A percentile compares a stretch with the other conserved stretches of the same genome.
Conservation (phyloP, 2,113 vertebrate genomes). For the Amblyopsis rosae region DNA sequence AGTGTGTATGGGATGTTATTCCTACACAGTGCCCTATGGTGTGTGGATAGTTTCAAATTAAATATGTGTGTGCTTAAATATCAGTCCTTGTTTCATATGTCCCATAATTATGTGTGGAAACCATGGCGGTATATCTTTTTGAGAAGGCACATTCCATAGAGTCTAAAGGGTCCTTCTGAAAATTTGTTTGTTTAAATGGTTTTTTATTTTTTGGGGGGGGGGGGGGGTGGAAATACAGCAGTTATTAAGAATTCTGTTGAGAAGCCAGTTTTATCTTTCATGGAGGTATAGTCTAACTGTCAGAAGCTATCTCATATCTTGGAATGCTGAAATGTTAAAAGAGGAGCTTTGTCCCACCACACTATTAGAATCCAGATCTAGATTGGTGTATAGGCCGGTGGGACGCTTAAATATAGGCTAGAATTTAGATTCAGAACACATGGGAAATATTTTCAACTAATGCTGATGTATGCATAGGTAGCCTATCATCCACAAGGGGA, state of each 20-base stretch:
- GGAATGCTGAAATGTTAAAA: slow-evolving; percentile 3
- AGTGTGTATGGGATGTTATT: too few species aligned
- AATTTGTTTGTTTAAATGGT: not conserved
- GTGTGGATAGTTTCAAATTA: too few species aligned
- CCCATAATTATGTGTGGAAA: not conserved
- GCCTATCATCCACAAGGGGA: slow-evolving; percentile 57
- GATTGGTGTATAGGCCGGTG: not conserved
- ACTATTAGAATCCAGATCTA: slow-evolving; percentile 7
- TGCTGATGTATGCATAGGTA: slow-evolving; percentile 5
- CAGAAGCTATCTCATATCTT: slow-evolving; percentile 15
- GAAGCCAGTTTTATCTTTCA: slow-evolving; percentile 38
- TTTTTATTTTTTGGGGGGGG: not conserved
- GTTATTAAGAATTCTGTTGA: slow-evolving; percentile 38
- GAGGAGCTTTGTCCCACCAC: slow-evolving; percentile 20
- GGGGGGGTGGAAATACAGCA: slow-evolving; percentile 1
- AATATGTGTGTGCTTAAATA: too few species aligned
- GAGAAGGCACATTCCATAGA: not conserved
- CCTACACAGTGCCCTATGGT: too few species aligned
- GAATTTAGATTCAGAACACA: not conserved
- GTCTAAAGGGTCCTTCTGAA: not conserved
- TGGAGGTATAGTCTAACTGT: slow-evolving; percentile 25
- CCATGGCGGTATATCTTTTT: not conserved
- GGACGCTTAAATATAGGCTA: not conserved
- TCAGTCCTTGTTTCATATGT: too few species aligned
- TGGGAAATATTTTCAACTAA: slow-evolving; percentile 8